These are phyloP conservation scores for Pardalotus punctatus DNA, from an alignment of 2,113 vertebrate species.

Conservation along the genomic window DNA sequence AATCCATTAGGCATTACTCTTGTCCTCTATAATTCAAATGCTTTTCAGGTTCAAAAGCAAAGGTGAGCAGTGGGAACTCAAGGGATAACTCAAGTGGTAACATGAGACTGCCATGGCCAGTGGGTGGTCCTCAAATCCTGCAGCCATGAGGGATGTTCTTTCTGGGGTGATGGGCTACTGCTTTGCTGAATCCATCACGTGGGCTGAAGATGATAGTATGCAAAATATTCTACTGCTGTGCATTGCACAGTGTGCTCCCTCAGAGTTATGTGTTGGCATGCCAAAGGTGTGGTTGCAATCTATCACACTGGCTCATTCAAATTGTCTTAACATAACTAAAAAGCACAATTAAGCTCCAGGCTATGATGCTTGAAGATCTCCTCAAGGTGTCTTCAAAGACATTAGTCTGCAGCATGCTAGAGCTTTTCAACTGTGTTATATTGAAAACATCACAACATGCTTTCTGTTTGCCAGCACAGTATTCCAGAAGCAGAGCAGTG, in stretches of 20 bases:
- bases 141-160: background rate
- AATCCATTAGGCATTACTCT: background rate
- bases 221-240: background rate
- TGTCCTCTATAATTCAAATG: background rate
- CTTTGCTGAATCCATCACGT: background rate
- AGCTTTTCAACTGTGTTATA: background rate
- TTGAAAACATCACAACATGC: background rate
- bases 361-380: conserved; percentile 27
- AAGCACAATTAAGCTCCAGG: conserved; percentile 10
- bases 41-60: background rate
- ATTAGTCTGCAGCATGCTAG: background rate
- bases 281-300: conserved; percentile 48
- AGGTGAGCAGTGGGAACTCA: background rate
- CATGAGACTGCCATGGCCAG: background rate
- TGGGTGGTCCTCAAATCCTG: background rate
- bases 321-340: conserved; percentile 48
- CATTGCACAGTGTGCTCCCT: background rate
- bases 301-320: conserved; percentile 29
- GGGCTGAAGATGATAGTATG: background rate
- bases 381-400: background rate
- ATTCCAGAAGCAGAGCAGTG: background rate
- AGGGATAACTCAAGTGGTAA: background rate
- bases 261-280: background rate
- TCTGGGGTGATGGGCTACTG: background rate
- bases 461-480: background rate